These are phyloP conservation scores for Nesospiza acunhae DNA, from an alignment of 2,113 vertebrate genomes.

Conservation along the genomic window DNA sequence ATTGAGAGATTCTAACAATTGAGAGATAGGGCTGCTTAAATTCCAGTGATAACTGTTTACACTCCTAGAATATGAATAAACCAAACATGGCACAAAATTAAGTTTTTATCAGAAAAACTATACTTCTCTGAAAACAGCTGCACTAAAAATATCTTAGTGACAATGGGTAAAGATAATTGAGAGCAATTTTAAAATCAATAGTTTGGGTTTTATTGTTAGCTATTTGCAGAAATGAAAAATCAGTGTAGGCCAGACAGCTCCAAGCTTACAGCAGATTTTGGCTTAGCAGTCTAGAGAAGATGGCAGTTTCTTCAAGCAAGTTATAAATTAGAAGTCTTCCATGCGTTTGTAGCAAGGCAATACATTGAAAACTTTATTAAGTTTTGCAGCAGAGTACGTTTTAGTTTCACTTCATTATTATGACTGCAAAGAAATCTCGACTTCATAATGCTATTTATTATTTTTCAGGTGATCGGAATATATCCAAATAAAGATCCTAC, in stretches of 20 bases:
- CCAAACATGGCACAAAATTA: neutral
- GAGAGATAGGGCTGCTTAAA: neutral
- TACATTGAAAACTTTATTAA: neutral
- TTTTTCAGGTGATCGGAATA: neutral
- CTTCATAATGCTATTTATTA: neutral
- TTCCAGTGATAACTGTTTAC: neutral
- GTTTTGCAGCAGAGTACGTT: neutral
- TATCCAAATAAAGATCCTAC: neutral
- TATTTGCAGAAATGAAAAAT: neutral
- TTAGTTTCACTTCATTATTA: neutral
- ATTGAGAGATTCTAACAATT: neutral
- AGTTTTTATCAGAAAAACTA: neutral
- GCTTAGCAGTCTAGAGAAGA: neutral
- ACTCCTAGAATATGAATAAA: neutral
- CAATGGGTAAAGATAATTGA: neutral
- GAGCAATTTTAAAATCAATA: neutral
- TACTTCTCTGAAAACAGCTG: neutral
- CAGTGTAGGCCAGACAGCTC: neutral
- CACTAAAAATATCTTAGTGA: neutral
- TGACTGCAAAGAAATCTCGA: neutral
- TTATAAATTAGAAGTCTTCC: neutral
- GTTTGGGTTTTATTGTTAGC: neutral
- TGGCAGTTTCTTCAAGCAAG: neutral
- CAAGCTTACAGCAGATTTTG: neutral
- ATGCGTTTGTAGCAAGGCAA: neutral